phyloP scores from a whole-genome alignment of 1,140 invertebrate species.

The Holcopasites calliopsidis region DNA sequence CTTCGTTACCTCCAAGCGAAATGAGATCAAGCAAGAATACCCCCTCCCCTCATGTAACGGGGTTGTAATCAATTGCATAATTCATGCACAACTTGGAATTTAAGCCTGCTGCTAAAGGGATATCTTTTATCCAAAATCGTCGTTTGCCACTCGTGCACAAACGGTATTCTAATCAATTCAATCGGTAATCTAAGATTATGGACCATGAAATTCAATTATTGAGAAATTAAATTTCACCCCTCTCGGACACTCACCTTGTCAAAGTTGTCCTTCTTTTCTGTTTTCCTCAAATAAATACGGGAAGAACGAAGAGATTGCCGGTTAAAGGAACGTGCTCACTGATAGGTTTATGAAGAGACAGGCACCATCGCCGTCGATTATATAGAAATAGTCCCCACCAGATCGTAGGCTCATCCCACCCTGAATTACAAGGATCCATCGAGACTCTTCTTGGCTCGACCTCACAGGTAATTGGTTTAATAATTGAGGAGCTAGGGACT shows the following conservation, averaged over 20 bases:
- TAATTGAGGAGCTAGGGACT: conserved; percentile 38
- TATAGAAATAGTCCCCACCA: conserved; percentile 77
- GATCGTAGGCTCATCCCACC: conserved; percentile 63
- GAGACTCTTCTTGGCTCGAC: conserved; percentile 47
- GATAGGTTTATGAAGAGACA: conserved; percentile 76
- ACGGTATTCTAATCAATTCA: no score
- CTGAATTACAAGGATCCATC: conserved; percentile 63
- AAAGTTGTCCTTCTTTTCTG: conserved; percentile 37
- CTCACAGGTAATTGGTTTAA: conserved; percentile 60
- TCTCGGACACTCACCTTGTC: conserved; percentile 74
- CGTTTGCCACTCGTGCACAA: neutral
- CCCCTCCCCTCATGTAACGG: neutral
- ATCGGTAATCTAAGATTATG: no score
- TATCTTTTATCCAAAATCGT: no score
- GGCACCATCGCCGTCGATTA: conserved; percentile 72
- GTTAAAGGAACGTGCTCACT: conserved; percentile 70
- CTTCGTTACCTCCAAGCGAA: neutral
- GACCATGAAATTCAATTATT: no score
- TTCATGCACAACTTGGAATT: neutral
- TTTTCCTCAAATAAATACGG: conserved; percentile 37
- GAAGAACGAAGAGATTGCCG: conserved; percentile 53
- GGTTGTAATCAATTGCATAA: neutral
- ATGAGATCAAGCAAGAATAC: neutral
- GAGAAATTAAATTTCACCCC: no score
- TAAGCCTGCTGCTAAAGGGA: no score